Base-by-base conservation (phyloP, 1,140 invertebrate genomes). In the Stenopsyche tienmushanensis region DNA sequence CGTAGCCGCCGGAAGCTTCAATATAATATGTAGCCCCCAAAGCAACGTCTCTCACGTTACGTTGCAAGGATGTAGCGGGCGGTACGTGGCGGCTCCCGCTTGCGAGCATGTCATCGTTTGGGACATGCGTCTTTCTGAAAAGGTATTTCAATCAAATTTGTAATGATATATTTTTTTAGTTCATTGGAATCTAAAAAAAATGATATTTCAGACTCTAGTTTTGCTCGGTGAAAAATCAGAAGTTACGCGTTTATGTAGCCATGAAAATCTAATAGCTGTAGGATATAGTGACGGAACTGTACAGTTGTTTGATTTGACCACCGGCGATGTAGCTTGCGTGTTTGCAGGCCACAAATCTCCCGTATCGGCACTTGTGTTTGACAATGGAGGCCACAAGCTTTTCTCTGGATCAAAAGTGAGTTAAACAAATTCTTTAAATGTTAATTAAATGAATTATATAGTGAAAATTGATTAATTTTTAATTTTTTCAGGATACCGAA, bases 51-150 rank as follows among this genome's bases (percentile, higher is more conserved):
- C 85, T 47, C 93, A 93, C 84, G 86, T 88, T n/a, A 85, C 83
- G 13, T 79, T 90, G 58, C 84, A 93, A 73, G 86, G 85, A 45
- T 85, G 87, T 54, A 88, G 88, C 74, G 91, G 91, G 20, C 83
- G 92, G 76, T 95, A 87, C 80, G 85, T 94, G 53, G 95, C 94
- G 41, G 88, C 89, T 39, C 92, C 91, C 29, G 94, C 93, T 20
- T 93, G 92, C 75, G 95, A 99, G 84, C 88, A 94, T 84, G 88
- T 98, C 54, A 86, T 91, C 72, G 85, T 99, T 66, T 99, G 95
- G 94, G 96, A 99, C 82, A 83, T 97, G 70, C 83, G 91, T 69
- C 88, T 94, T 29, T 88, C 90, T 49, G 90, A 97, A 81, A 93
- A 94, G 80, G 93, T 97, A 80, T 73, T 66, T 64, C 39, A 34